Evolutionary conservation across 2,113 vertebrate species (phyloP), one percentile per base, ranked within the genome.

Genomic region (Zosterops pallidus): DNA sequence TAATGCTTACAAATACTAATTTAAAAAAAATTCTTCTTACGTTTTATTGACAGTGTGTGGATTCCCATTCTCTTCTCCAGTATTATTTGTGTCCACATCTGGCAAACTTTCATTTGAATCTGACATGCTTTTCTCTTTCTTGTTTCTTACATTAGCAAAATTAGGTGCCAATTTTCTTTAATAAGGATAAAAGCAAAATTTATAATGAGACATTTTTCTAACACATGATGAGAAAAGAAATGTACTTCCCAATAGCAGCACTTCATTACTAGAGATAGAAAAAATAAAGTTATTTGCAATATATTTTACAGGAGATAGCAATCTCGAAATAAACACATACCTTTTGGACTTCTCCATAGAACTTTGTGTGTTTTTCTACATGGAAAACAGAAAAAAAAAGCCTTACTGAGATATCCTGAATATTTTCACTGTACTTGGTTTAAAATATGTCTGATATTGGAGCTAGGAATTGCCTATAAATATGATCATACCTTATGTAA

Each of bases 151-250:
- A 12, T 10, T 31, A 63, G 5, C 2, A 95, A 98, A 98, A n/a
- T 6, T 91, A 57, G 92, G 7, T 82, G 97, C 96, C 91, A 97
- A 69, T 70, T 9, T 62, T 55, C 94, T 97, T 68, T 17, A 87
- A 60, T 8, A 79, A 75, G 6, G 33, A 86, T 33, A 92, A 89
- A 92, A 89, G 49, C 22, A 86, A 86, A 88, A 86, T 33, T 70
- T 74, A n/a, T 4, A 72, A 52, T 25, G n/a, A 91, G 37, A 10
- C 4, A 0, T 64, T 87, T 87, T 75, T 78, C 70, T 76, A 83
- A 68, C 12, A 52, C 1, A 29, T 26, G 10, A 72, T 29, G 46
- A 78, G 20, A 65, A 74, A 59, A 59, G 20, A 67, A 72, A 76
- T 12, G 3, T 52, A 59, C 42, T 8, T 68, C 35, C 53, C 55